phyloP scores from a whole-genome alignment of 1,140 invertebrate genomes.

The Fopius arisanus region DNA sequence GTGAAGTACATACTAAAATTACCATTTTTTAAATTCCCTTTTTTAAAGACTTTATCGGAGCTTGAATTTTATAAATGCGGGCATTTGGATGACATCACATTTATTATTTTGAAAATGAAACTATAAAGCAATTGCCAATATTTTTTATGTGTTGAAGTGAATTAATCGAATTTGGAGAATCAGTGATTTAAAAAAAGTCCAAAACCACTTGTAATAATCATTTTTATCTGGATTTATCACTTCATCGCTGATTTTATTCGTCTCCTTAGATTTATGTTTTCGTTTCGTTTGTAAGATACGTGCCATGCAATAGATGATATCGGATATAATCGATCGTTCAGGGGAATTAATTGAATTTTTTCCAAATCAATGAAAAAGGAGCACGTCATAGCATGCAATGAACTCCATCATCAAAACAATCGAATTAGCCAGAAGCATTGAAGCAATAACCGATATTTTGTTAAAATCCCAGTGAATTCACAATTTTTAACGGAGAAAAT shows the following conservation, averaged over 20 bases:
- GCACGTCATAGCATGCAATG: not conserved
- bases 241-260: not conserved
- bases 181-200: too few relatives aligned
- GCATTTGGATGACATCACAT: conserved; percentile 43
- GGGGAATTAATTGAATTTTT: not conserved
- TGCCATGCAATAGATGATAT: conserved; percentile 49
- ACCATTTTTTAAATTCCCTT: not conserved
- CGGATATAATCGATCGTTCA: not conserved
- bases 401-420: not conserved
- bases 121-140: conserved; percentile 28
- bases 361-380: not conserved
- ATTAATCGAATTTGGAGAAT: too few relatives aligned
- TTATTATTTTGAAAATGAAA: conserved; percentile 22
- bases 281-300: conserved; percentile 37
- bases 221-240: conserved; percentile 7
- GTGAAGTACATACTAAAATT: not conserved
- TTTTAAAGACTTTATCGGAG: not conserved
- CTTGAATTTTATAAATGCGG: conserved; percentile 39
- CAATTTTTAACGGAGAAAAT: not conserved
- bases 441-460: not conserved
- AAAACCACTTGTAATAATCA: too few relatives aligned
- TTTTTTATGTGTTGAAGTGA: conserved; percentile 17
- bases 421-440: not conserved
- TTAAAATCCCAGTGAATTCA: not conserved
- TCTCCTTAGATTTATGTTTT: not conserved